These are phyloP conservation scores for Tragelaphus buxtoni DNA, from an alignment of 2,113 vertebrate genomes.

Conservation along the genomic window DNA sequence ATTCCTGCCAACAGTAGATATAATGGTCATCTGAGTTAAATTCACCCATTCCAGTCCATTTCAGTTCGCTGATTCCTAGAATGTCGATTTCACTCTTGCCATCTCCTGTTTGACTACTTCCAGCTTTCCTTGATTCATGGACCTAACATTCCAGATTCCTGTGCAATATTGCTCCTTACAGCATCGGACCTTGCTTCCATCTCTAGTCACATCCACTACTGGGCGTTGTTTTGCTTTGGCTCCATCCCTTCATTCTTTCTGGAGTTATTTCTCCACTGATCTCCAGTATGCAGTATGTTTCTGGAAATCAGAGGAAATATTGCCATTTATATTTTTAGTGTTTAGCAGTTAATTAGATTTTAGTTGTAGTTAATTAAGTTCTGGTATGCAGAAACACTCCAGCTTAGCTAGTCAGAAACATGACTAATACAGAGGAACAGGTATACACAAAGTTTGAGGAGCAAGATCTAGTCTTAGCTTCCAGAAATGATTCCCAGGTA, in stretches of 20 bases:
- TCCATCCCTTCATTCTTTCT: background rate
- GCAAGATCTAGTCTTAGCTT: background rate
- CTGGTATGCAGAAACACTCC: background rate
- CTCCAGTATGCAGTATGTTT: background rate
- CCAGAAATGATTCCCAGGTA: background rate
- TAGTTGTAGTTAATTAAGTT: background rate
- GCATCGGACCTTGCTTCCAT: background rate
- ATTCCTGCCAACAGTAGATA: background rate
- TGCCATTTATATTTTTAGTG: background rate
- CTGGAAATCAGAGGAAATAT: background rate
- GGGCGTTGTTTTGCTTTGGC: background rate
- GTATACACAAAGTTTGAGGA: background rate
- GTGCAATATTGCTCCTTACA: background rate
- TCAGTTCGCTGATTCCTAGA: background rate
- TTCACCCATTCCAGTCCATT: background rate
- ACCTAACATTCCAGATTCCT: background rate
- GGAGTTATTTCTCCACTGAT: background rate
- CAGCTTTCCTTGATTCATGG: background rate
- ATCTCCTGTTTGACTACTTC: background rate
- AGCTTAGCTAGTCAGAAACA: constrained; percentile 4
- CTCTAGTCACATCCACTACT: background rate
- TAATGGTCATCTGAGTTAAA: background rate
- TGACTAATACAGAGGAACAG: background rate
- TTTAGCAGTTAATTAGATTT: background rate
- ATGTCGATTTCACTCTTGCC: background rate